Conservation (phyloP, 2,113 vertebrate species). For the Hemibagrus wyckioides region DNA sequence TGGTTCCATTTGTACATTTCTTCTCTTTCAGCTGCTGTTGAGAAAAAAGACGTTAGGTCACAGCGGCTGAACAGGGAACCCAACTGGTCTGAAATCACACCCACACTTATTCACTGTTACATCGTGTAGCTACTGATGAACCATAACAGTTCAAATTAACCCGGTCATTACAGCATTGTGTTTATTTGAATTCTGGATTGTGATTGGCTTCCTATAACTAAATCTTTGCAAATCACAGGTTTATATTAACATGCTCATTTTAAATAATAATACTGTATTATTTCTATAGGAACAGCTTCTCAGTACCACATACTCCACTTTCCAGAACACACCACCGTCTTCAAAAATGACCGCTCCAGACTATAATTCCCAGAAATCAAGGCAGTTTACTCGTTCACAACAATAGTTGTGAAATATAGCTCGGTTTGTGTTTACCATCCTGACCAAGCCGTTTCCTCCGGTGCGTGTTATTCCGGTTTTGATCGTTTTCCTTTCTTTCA, state of each 20-base stretch:
- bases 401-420: too few relatives aligned
- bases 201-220: neutral
- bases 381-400: too few relatives aligned
- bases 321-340: too few relatives aligned
- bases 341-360: too few relatives aligned
- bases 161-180: neutral
- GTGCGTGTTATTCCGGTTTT: too few relatives aligned
- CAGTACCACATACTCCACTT: neutral
- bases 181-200: neutral
- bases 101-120: neutral
- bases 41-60: conserved; percentile 48
- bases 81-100: neutral
- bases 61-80: neutral
- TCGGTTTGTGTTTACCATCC: too few relatives aligned
- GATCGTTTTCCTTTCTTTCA: too few relatives aligned
- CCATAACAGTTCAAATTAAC: too few relatives aligned
- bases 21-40: conserved; percentile 93
- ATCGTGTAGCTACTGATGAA: neutral
- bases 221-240: neutral
- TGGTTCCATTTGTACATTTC: conserved; percentile 85
- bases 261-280: neutral
- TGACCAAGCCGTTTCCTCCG: too few relatives aligned
- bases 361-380: too few relatives aligned
- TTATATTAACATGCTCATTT: neutral
- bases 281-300: neutral